These are phyloP conservation scores for Hedya salicella DNA, from an alignment of 2,888 invertebrate genomes.

Conservation along the genomic window DNA sequence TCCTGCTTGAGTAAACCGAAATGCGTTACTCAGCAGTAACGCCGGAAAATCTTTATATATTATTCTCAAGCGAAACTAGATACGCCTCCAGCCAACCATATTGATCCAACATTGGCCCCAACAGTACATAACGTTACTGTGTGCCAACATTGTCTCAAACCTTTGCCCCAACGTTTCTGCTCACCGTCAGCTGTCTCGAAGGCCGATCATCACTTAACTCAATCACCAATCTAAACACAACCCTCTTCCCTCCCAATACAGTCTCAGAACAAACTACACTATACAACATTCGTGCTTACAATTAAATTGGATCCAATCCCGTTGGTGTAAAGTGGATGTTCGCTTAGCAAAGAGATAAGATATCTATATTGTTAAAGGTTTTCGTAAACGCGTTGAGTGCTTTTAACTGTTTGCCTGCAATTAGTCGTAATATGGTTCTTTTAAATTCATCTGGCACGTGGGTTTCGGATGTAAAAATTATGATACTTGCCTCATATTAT, in stretches of 20 bases:
- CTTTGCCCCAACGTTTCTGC: slow-evolving; percentile 25
- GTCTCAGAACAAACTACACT: slow-evolving; percentile 18
- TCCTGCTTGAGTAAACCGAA: background rate
- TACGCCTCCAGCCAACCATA: slow-evolving; percentile 9
- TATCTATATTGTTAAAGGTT: slow-evolving; percentile 20
- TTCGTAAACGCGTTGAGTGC: slow-evolving; percentile 30
- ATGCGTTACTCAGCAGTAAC: slow-evolving; percentile 5
- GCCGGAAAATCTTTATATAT: background rate
- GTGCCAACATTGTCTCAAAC: slow-evolving; percentile 11
- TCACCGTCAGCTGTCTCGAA: slow-evolving; percentile 37
- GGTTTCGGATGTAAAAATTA: background rate
- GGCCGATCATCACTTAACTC: slow-evolving; percentile 1
- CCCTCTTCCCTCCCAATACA: slow-evolving; percentile 19
- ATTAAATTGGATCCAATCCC: slow-evolving; percentile 6
- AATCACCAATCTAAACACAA: slow-evolving; percentile 6
- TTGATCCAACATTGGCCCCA: slow-evolving; percentile 12
- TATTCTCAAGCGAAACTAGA: slow-evolving; percentile 28
- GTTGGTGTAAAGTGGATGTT: slow-evolving; percentile 4
- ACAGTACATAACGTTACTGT: background rate
- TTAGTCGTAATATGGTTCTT: slow-evolving; percentile 31
- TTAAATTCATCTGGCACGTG: slow-evolving; percentile 24
- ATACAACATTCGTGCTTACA: background rate
- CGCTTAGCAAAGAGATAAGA: background rate
- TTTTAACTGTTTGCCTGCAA: slow-evolving; percentile 34
- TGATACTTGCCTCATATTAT: slow-evolving; percentile 8